Conservation (phyloP, 2,113 vertebrate species). For the Picathartes gymnocephalus region DNA sequence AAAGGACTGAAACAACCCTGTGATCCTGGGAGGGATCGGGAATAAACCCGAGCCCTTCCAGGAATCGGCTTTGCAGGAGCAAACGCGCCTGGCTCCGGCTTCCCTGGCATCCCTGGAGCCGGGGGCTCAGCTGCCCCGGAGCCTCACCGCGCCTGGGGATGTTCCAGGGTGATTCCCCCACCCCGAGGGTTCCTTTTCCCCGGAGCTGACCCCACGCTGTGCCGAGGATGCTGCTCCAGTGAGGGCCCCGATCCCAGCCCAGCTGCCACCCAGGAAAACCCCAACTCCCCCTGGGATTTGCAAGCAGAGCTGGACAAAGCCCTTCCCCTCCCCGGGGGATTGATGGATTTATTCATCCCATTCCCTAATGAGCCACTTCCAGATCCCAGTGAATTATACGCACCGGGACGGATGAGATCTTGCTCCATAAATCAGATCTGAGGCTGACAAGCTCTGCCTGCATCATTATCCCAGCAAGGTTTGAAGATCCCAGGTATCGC, state of each 20-base stretch:
- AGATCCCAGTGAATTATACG: neutral
- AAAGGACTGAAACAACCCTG: fast-evolving
- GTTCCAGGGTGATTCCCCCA: neutral
- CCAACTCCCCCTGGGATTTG: neutral
- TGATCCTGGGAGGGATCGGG: fast-evolving
- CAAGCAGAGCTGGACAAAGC: neutral
- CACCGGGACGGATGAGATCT: neutral
- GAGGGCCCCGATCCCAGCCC: neutral
- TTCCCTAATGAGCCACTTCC: conserved; percentile 22
- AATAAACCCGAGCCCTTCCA: neutral
- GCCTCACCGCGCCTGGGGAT: fast-evolving
- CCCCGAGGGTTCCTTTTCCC: fast-evolving
- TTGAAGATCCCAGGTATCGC: neutral
- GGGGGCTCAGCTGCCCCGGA: neutral
- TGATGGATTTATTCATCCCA: neutral
- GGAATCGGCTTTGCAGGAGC: fast-evolving
- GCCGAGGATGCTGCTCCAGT: fast-evolving
- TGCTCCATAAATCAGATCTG: conserved; percentile 37
- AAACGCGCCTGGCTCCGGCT: fast-evolving
- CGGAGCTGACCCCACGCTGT: neutral
- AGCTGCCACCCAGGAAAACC: neutral
- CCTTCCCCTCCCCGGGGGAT: neutral
- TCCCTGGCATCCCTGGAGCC: fast-evolving
- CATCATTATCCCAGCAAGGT: neutral
- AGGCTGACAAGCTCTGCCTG: neutral